Percentiles rank a stretch among this genome's conserved stretches.
phyloP scores from a whole-genome alignment of 2,113 vertebrate species.

The Ellobius talpinus region DNA sequence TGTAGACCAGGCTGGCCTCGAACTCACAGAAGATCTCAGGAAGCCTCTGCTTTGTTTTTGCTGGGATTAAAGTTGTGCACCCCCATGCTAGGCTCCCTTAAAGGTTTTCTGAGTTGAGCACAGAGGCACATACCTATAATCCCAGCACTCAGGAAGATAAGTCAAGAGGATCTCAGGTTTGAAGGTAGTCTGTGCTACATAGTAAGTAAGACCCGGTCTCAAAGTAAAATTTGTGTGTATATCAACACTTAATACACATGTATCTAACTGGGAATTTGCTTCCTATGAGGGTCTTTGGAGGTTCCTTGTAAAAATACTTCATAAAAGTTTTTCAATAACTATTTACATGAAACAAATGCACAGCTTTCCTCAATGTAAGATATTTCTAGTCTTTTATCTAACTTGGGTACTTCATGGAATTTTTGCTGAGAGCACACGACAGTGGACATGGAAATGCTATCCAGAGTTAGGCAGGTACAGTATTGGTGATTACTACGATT shows the following conservation, averaged over 20 bases:
- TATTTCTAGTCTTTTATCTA: not conserved
- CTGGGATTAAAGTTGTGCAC: not conserved
- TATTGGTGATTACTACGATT: not conserved
- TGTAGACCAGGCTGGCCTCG: not conserved
- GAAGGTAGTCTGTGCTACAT: not conserved
- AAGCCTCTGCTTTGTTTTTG: not conserved
- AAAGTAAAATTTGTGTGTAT: not conserved
- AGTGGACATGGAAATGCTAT: not conserved
- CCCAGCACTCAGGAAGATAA: not conserved
- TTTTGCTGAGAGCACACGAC: not conserved
- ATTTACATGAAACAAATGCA: not conserved
- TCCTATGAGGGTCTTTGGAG: not conserved
- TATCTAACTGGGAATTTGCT: not conserved
- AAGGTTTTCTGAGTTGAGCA: not conserved
- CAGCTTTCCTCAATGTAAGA: not conserved
- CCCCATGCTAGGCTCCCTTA: not conserved
- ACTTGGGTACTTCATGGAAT: not conserved
- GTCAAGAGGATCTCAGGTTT: not conserved
- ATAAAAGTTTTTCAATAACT: conserved; percentile 11
- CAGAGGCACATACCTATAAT: not conserved
- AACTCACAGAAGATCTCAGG: not conserved
- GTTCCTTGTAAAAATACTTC: not conserved
- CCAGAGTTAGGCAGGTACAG: not conserved
- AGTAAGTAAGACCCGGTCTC: not conserved
- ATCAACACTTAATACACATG: not conserved